Conservation (phyloP, 2,888 invertebrate species). For the Formica aserva region DNA sequence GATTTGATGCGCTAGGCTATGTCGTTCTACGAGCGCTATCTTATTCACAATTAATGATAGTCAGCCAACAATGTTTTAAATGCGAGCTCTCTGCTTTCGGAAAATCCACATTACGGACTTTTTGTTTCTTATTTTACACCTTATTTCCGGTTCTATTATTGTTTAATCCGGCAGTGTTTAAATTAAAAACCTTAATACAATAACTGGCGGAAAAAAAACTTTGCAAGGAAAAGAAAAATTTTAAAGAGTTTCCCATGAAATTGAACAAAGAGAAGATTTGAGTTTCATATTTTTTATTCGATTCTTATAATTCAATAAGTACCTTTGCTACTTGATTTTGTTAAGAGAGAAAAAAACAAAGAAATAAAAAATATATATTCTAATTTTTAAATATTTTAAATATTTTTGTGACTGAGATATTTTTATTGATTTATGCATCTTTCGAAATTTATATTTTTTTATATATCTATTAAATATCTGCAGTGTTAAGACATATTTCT, state of each 20-base stretch:
- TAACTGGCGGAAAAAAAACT: conserved; percentile 7
- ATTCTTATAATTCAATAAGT: conserved; percentile 7
- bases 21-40: conserved; percentile 6
- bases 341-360: not conserved
- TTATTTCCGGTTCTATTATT: conserved; percentile 8
- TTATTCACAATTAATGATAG: conserved; percentile 22
- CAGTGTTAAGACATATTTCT: not conserved
- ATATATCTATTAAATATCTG: not conserved
- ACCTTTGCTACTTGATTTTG: not conserved
- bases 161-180: not conserved
- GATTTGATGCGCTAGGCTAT: conserved; percentile 11
- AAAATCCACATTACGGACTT: conserved; percentile 1
- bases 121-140: not conserved
- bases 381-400: not conserved
- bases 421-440: not conserved
- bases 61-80: conserved; percentile 15
- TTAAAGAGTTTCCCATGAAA: not conserved
- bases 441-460: conserved; percentile 8
- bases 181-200: conserved; percentile 12
- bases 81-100: not conserved
- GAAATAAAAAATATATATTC: not conserved
- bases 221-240: not conserved
- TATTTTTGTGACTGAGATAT: not conserved
- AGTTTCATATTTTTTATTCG: not conserved
- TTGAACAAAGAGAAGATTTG: conserved; percentile 23